Conservation (phyloP, 2,113 vertebrate species). For the Semnornis frantzii region DNA sequence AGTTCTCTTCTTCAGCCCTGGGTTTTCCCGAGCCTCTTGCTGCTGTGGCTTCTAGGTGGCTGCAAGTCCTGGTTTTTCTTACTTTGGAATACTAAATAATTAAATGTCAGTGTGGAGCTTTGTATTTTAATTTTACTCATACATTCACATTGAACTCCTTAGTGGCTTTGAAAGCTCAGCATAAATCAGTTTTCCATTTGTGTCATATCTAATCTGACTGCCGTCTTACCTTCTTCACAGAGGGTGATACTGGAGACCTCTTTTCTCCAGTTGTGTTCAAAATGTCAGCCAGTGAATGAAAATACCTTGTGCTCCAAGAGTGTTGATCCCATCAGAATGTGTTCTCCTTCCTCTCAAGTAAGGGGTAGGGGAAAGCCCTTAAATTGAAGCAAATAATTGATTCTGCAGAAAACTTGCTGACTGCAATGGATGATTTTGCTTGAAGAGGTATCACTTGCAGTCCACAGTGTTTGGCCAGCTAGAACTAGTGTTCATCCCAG, state of each 20-base stretch:
- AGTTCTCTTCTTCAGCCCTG: not conserved
- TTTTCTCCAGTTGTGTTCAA: not conserved
- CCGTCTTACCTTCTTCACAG: not conserved
- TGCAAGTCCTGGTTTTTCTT: not conserved
- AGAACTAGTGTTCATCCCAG: conserved; percentile 9
- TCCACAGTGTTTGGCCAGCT: not conserved
- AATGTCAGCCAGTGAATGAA: not conserved
- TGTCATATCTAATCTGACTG: not conserved
- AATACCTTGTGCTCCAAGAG: not conserved
- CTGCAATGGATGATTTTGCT: conserved; percentile 1
- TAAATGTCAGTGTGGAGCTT: not conserved
- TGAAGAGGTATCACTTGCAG: not conserved
- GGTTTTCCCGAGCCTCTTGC: not conserved
- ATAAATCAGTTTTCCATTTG: not conserved
- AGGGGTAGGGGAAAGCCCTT: not conserved
- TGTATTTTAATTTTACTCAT: not conserved
- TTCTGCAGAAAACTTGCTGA: not conserved
- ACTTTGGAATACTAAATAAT: not conserved
- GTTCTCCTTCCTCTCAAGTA: not conserved
- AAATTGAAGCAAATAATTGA: not conserved
- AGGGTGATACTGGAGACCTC: not conserved
- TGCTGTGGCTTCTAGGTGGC: not conserved
- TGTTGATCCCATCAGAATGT: not conserved
- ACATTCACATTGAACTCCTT: not conserved
- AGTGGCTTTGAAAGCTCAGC: not conserved